Evolutionary conservation across 1,140 invertebrate genomes (phyloP).

Genomic region (Melipona quadrifasciata): DNA sequence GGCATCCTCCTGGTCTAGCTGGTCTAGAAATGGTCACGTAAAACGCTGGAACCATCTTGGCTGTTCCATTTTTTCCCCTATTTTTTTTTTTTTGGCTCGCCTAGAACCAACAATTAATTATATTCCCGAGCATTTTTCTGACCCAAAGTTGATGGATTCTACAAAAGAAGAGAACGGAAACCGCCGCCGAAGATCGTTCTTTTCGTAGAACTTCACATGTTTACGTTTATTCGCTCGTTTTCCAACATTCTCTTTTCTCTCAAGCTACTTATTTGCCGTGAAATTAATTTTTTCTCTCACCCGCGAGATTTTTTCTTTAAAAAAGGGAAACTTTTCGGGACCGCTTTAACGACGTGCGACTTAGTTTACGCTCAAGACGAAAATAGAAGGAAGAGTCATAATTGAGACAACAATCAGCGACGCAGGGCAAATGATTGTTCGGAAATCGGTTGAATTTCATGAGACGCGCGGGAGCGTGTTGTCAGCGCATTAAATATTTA

Average conservation of each 20-base stretch:
- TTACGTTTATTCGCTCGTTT: neutral
- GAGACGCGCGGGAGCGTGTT: neutral
- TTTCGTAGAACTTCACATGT: neutral
- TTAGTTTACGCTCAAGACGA: neutral
- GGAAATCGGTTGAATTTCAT: slow-evolving; percentile 43
- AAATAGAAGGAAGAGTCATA: neutral
- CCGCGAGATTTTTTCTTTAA: no score
- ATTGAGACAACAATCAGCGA: slow-evolving; percentile 19
- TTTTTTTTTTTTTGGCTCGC: neutral
- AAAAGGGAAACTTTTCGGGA: neutral
- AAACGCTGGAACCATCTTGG: slow-evolving; percentile 51
- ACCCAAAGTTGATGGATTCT: slow-evolving; percentile 8
- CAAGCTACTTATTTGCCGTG: neutral
- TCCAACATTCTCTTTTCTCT: neutral
- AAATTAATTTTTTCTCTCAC: neutral
- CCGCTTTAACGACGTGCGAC: neutral
- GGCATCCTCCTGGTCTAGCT: slow-evolving; percentile 32
- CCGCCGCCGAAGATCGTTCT: neutral
- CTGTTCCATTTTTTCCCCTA: slow-evolving; percentile 37
- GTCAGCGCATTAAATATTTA: slow-evolving; percentile 47
- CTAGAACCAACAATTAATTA: slow-evolving; percentile 42
- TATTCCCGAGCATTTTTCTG: slow-evolving; percentile 35
- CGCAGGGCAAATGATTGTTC: slow-evolving; percentile 38
- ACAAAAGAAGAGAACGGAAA: neutral
- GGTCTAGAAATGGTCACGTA: slow-evolving; percentile 54